Evolutionary conservation across 1,140 invertebrate species (phyloP).

Genomic region (Xylocopa sonorina): DNA sequence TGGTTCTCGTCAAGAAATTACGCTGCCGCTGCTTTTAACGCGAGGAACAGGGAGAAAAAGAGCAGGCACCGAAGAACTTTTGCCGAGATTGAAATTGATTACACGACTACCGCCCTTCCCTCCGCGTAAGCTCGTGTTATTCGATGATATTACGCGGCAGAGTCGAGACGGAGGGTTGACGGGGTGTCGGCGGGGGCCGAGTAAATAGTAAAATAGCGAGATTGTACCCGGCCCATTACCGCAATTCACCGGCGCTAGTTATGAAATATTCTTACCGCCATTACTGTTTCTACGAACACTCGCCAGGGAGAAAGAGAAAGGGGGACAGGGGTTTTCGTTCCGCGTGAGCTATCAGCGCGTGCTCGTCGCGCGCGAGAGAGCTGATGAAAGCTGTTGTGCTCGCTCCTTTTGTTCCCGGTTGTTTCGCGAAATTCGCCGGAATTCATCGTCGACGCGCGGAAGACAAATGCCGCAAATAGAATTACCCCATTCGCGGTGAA

Average conservation of each 20-base stretch:
- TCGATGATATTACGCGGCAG: slow-evolving; percentile 20
- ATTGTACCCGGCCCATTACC: slow-evolving; percentile 27
- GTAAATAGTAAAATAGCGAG: slow-evolving; percentile 14
- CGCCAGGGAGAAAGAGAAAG: background rate
- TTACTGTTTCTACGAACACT: background rate
- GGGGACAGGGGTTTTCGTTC: background rate
- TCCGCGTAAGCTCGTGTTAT: background rate
- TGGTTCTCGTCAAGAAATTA: slow-evolving; percentile 7
- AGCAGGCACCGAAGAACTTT: background rate
- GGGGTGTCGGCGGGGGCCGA: background rate
- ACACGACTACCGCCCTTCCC: background rate
- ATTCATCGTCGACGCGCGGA: slow-evolving; percentile 26
- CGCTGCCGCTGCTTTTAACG: background rate
- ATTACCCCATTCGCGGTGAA: slow-evolving; percentile 28
- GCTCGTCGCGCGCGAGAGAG: background rate
- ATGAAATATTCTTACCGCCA: slow-evolving; percentile 38
- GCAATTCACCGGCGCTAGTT: slow-evolving; percentile 28
- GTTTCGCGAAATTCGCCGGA: slow-evolving; percentile 41
- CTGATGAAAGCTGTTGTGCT: slow-evolving; percentile 23
- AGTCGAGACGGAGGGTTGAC: background rate
- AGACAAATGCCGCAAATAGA: slow-evolving; percentile 40
- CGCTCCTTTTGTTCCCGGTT: slow-evolving; percentile 37
- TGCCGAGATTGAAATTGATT: slow-evolving; percentile 37
- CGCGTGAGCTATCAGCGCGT: background rate
- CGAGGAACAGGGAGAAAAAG: background rate